Conservation (phyloP, 2,888 invertebrate genomes). For the Galeruca laticollis region DNA sequence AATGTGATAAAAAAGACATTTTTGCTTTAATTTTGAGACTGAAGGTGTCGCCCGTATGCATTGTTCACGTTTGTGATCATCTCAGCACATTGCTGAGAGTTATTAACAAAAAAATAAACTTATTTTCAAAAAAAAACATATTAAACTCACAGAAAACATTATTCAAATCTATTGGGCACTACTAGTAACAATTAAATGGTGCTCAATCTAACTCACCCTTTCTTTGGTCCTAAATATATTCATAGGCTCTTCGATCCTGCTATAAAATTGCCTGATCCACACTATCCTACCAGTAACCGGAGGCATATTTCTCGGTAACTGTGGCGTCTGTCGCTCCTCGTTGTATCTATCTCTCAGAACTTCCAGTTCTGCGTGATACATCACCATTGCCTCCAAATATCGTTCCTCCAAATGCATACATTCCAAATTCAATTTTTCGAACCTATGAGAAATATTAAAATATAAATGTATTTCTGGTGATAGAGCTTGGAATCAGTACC, state of each 20-base stretch:
- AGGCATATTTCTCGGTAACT: conserved; percentile 80
- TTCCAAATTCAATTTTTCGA: conserved; percentile 79
- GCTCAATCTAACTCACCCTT: conserved; percentile 50
- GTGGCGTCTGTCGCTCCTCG: conserved; percentile 80
- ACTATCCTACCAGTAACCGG: conserved; percentile 84
- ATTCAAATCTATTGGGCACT: no score
- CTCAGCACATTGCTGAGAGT: no score
- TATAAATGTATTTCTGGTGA: not conserved
- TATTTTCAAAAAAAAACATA: no score
- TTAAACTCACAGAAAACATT: no score
- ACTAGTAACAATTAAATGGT: no score
- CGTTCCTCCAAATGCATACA: conserved; percentile 81
- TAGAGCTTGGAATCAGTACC: conserved; percentile 51
- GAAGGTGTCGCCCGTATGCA: no score
- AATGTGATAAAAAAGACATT: no score
- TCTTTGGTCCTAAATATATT: conserved; percentile 68
- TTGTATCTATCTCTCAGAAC: conserved; percentile 81
- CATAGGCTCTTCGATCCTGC: conserved; percentile 82
- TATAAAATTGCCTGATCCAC: conserved; percentile 86
- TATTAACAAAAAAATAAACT: no score
- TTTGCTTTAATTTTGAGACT: no score
- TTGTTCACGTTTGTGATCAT: no score
- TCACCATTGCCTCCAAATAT: conserved; percentile 77
- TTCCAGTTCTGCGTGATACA: conserved; percentile 78
- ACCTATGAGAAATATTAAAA: conserved; percentile 67